Percentiles rank a stretch among this genome's conserved stretches.
Conservation (phyloP, 1,140 invertebrate genomes). For the Cotesia chilonis region DNA sequence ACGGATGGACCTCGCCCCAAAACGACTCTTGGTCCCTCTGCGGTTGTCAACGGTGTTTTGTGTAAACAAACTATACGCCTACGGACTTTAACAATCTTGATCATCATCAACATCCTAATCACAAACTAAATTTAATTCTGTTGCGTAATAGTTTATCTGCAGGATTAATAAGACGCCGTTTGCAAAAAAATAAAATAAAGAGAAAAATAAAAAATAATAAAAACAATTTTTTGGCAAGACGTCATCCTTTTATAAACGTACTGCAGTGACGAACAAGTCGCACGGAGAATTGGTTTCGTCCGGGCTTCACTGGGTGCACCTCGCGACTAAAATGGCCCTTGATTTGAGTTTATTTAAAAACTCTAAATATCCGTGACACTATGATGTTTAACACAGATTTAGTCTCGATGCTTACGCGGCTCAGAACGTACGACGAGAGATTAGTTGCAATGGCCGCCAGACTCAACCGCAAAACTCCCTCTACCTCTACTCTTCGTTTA, state of each 20-base stretch:
- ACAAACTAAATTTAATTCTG: constrained; percentile 35
- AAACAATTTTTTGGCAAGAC: constrained; percentile 2
- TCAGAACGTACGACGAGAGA: constrained; percentile 42
- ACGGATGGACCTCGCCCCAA: constrained; percentile 39
- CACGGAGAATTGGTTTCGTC: constrained; percentile 8
- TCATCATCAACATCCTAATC: constrained; percentile 6
- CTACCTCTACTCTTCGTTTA: constrained; percentile 23
- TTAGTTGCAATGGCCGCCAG: constrained; percentile 63
- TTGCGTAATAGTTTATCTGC: constrained; percentile 49
- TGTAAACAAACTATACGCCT: constrained; percentile 48
- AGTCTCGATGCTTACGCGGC: constrained; percentile 29
- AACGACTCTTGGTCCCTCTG: constrained; percentile 28
- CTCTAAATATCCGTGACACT: not conserved
- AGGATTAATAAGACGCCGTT: not conserved
- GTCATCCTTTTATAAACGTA: constrained; percentile 8
- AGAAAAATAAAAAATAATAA: too few species aligned
- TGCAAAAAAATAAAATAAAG: not conserved
- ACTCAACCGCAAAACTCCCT: constrained; percentile 53
- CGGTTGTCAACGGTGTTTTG: constrained; percentile 41
- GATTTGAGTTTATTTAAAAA: constrained; percentile 42
- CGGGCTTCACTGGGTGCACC: constrained; percentile 55
- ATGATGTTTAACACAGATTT: not conserved
- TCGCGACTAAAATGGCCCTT: constrained; percentile 41
- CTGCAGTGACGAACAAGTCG: constrained; percentile 20
- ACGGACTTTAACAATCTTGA: not conserved